phyloP scores from a whole-genome alignment of 2,797 vertebrate species.

The Nasua narica region DNA sequence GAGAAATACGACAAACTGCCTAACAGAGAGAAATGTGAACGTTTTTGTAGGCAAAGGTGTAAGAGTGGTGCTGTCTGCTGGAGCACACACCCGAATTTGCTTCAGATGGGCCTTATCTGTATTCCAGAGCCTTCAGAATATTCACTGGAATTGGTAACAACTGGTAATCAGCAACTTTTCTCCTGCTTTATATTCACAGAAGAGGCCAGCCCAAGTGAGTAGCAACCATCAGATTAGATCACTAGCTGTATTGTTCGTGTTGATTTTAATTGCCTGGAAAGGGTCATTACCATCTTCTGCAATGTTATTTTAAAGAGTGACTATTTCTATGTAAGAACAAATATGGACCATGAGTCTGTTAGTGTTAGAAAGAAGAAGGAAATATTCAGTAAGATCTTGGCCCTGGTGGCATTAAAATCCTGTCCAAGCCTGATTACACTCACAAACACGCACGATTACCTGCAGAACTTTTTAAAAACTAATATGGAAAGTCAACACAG shows the following conservation, averaged over 20 bases:
- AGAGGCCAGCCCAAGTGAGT: not conserved
- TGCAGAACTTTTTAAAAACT: not conserved
- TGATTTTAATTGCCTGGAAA: slow-evolving; percentile 69
- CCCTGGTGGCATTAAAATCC: not conserved
- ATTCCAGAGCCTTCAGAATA: slow-evolving; percentile 27
- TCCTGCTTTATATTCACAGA: slow-evolving; percentile 41
- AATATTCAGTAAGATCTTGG: not conserved
- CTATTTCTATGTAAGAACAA: slow-evolving; percentile 25
- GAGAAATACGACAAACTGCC: not conserved
- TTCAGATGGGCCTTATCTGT: not conserved
- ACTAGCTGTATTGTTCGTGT: slow-evolving; percentile 22
- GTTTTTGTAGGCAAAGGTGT: not conserved
- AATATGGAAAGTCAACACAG: not conserved
- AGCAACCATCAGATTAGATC: slow-evolving; percentile 60
- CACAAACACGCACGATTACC: not conserved
- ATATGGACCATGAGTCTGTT: not conserved
- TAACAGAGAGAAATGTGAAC: not conserved
- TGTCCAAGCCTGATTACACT: not conserved
- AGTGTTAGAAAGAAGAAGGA: not conserved
- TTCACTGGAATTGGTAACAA: slow-evolving; percentile 28
- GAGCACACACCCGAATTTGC: fast-evolving
- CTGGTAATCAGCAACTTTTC: slow-evolving; percentile 46
- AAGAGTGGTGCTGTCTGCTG: not conserved
- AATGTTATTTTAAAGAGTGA: slow-evolving; percentile 41
- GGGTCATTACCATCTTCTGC: slow-evolving; percentile 25